Evolutionary conservation across 2,888 invertebrate genomes (phyloP), one percentile per base, ranked within the genome.

Genomic region (Hesperia comma): DNA sequence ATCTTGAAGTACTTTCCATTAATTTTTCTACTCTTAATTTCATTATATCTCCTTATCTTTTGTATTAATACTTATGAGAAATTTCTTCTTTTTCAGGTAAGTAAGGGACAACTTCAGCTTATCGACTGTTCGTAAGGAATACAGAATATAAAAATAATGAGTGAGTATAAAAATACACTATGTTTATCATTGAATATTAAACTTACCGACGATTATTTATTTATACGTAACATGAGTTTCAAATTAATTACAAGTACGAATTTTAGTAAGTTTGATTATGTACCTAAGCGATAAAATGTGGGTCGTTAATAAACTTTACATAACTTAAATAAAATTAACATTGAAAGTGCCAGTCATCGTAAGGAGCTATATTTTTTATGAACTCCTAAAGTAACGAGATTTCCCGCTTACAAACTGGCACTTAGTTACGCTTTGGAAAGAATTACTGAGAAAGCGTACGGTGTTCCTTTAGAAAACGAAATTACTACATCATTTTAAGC

Each of bases 51-150:
- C 51, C 1, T 17, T 21, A 49, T 15, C 32, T 53, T 41, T 21
- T 53, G 17, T 14, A 32, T 37, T 55, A 6, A 54, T 58, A 32
- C 61, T 62, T 41, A 67, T 41, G 10, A 37, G 26, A 57, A 62
- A 19, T 64, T 73, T 74, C 71, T 73, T 75, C 77, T 70, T 79
- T 87, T 84, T 17, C 85, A 88, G 89, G 89, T 89, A 88, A 88
- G 89, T 88, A 46, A 46, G 6, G 17, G 17, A 46, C 46, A 46
- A 6, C 17, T 15, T 46, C 41, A 41, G 12, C 41, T 41, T 10
- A 37, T 12, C 4, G 46, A 17, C n/a, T 15, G 17, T 0, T 46
- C 6, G 46, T 15, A 7, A 46, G 46, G 5, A 46, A 46, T 4
- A 26, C 3, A 26, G 37, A 12, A 37, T 37, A 37, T 37, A 37